These are phyloP conservation scores for Otocyon megalotis DNA, from an alignment of 2,113 vertebrate genomes.

Conservation along the genomic window DNA sequence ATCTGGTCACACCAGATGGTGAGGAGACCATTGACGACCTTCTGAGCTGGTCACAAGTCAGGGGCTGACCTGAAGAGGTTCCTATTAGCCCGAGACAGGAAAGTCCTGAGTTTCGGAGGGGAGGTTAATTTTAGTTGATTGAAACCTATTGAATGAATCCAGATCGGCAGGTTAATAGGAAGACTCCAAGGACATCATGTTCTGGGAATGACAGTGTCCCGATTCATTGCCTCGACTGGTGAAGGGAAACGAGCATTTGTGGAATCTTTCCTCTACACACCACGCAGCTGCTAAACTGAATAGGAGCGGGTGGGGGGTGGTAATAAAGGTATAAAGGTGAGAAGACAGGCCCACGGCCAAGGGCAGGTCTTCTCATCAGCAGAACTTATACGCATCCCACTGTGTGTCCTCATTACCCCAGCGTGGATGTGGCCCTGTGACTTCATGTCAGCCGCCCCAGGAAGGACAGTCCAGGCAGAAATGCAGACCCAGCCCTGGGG, in stretches of 20 bases:
- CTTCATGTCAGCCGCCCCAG: neutral
- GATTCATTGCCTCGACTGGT: neutral
- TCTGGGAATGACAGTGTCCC: neutral
- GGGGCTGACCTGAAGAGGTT: neutral
- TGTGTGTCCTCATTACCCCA: accelerated
- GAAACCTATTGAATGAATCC: neutral
- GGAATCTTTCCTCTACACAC: neutral
- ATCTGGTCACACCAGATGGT: neutral
- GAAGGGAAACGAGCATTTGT: neutral
- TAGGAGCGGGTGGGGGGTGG: neutral
- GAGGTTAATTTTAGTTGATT: neutral
- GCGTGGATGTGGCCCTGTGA: neutral
- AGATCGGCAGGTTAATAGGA: neutral
- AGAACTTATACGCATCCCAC: neutral
- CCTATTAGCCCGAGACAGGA: neutral
- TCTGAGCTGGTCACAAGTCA: neutral
- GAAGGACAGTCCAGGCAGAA: neutral
- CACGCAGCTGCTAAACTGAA: neutral
- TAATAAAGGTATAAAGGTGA: neutral
- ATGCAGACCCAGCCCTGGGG: neutral
- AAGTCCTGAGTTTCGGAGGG: neutral
- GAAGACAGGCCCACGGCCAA: neutral
- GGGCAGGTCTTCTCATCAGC: neutral
- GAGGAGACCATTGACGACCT: neutral
- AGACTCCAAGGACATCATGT: neutral